Evolutionary conservation across 2,113 vertebrate species (phyloP).

Genomic region (Sterrhoptilus dennistouni): DNA sequence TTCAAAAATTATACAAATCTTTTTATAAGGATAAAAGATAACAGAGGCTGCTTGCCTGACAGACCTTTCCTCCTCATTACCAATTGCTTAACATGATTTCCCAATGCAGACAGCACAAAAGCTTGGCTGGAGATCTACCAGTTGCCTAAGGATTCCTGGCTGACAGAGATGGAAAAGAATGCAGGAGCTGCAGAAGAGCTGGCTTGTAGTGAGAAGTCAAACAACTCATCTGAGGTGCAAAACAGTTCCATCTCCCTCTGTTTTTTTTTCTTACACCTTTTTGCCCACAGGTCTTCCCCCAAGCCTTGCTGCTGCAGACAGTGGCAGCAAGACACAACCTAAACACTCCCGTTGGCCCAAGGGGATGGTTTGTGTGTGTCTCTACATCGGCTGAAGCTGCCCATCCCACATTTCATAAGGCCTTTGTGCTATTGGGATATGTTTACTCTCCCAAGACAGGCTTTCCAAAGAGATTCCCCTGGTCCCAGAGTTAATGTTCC

Average conservation of each 20-base stretch:
- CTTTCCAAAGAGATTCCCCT: background rate
- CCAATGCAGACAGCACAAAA: conserved; percentile 73
- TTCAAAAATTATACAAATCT: background rate
- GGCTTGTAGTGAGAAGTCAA: background rate
- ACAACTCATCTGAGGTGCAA: conserved; percentile 25
- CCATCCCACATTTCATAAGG: conserved; percentile 39
- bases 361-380: background rate
- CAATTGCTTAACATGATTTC: conserved; percentile 47
- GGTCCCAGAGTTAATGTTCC: background rate
- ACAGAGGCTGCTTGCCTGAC: background rate
- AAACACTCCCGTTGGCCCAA: background rate
- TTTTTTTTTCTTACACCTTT: background rate
- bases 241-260: background rate
- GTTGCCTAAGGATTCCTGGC: conserved; percentile 83
- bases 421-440: background rate
- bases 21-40: background rate
- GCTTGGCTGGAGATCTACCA: conserved; percentile 84
- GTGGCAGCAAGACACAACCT: background rate
- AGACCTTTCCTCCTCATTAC: conserved; percentile 13
- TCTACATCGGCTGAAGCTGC: background rate
- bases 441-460: background rate
- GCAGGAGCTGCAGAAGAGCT: background rate
- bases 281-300: background rate
- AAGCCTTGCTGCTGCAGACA: background rate
- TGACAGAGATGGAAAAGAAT: conserved; percentile 72